Base-by-base conservation (phyloP, 2,888 invertebrate genomes). In the Latrodectus hesperus region DNA sequence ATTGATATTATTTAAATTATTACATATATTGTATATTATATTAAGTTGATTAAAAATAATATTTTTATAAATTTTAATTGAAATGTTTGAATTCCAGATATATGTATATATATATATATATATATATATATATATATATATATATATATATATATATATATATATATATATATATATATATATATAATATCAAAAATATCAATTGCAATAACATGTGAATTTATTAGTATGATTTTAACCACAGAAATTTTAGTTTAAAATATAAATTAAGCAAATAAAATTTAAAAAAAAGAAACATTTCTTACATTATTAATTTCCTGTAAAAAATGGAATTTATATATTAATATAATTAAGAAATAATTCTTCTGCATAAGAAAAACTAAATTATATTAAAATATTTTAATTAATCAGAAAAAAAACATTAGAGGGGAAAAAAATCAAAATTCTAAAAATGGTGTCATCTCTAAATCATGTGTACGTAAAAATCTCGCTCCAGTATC, bases 101-200 rank as follows among this genome's bases (percentile, higher is more conserved):
- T 67, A 67, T 67, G 9, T 67, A 67, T 67, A 67, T 67, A 67
- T 22, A 22, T 22, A 22, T 22, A 67, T 67, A 67, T 67, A 67
- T 11, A 67, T 67, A 67, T 67, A 67, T 67, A 67, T 67, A 67
- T 67, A 67, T 65, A 65, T 65, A 65, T 65, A 65, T 65, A 65
- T 65, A 65, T 65, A 65, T 65, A 65, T 65, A 65, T 67, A 67
- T 67, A 67, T 67, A 67, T 67, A 67, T 67, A 67, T 67, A 67
- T 67, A 67, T 67, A 67, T 67, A 67, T 67, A 67, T 67, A 67
- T 67, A 67, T 67, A 67, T 67, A 67, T 67, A 67, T 67, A 67
- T 22, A 22, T 22, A 22, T 22, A 22, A 17, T 17, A 4, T 6
- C 22, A 67, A 17, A 67, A 17, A 67, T 67, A 67, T 67, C 6